These are phyloP conservation scores for Grammomys surdaster DNA, from an alignment of 2,113 vertebrate genomes.

Conservation along the genomic window DNA sequence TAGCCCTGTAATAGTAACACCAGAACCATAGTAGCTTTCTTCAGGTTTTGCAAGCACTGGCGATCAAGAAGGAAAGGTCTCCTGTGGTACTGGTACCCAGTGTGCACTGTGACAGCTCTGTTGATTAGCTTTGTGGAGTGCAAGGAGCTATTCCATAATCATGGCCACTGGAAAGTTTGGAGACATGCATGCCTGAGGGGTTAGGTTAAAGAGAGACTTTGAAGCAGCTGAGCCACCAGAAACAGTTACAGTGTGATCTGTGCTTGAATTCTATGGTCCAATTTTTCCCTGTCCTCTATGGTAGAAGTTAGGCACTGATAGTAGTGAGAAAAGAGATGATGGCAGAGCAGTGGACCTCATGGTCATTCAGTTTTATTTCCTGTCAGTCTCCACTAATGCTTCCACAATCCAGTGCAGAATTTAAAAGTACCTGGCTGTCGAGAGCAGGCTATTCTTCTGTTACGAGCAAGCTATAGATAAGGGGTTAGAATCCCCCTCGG, in stretches of 20 bases:
- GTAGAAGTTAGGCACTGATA: background rate
- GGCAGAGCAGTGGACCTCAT: background rate
- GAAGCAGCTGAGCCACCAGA: background rate
- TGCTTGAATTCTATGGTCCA: background rate
- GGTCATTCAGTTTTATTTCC: background rate
- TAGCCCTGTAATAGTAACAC: background rate
- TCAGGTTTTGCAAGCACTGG: background rate
- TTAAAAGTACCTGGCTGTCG: background rate
- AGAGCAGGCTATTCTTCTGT: too few relatives aligned
- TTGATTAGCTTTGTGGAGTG: background rate
- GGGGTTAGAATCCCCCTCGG: too few relatives aligned
- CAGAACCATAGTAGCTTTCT: background rate
- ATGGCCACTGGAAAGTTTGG: background rate
- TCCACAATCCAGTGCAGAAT: constrained; percentile 33
- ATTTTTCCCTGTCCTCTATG: background rate
- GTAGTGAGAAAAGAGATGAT: background rate
- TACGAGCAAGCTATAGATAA: too few relatives aligned
- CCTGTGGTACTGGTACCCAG: background rate
- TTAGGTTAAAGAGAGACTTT: background rate
- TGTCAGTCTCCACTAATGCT: background rate
- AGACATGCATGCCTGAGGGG: background rate
- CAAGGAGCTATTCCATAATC: background rate
- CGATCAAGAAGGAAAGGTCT: background rate
- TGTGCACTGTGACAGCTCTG: fast-evolving
- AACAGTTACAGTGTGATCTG: background rate